A percentile compares a stretch with the other conserved stretches of the same genome.
Conservation (phyloP, 2,888 invertebrate genomes). For the Macaria liturata region DNA sequence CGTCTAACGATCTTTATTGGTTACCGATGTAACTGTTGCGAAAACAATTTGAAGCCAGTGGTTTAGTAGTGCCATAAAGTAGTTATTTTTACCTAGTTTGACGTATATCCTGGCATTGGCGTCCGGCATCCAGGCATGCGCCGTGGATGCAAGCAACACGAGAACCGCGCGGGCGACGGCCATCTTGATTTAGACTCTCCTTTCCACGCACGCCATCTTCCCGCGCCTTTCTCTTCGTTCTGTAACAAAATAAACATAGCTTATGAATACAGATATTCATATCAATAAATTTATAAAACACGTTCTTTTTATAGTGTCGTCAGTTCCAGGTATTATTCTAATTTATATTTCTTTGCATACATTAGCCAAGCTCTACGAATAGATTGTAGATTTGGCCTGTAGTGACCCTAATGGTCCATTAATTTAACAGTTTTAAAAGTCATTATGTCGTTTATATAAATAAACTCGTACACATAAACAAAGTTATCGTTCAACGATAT, state of each 20-base stretch:
- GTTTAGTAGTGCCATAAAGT: no score
- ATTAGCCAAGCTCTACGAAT: not conserved
- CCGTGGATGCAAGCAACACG: conserved; percentile 80
- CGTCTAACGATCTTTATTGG: no score
- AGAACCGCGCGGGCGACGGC: conserved; percentile 81
- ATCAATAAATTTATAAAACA: not conserved
- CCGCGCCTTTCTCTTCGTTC: conserved; percentile 49
- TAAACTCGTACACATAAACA: conserved; percentile 11
- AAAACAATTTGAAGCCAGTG: no score
- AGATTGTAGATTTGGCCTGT: conserved; percentile 6
- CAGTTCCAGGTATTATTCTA: not conserved
- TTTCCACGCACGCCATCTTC: conserved; percentile 71
- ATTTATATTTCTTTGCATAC: no score
- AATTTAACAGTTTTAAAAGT: conserved; percentile 6
- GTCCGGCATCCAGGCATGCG: conserved; percentile 89
- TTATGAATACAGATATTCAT: not conserved
- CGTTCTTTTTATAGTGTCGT: not conserved
- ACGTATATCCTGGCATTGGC: conserved; percentile 86
- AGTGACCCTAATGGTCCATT: conserved; percentile 6
- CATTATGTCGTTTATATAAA: conserved; percentile 7
- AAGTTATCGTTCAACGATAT: conserved; percentile 25
- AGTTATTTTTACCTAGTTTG: conserved; percentile 81
- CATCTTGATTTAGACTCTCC: conserved; percentile 71
- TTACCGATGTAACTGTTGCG: no score
- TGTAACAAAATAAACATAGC: conserved; percentile 52